Evolutionary conservation across 1,140 invertebrate species (phyloP), one percentile per base, ranked within the genome.

Genomic region (Schlechtendalia chinensis): DNA sequence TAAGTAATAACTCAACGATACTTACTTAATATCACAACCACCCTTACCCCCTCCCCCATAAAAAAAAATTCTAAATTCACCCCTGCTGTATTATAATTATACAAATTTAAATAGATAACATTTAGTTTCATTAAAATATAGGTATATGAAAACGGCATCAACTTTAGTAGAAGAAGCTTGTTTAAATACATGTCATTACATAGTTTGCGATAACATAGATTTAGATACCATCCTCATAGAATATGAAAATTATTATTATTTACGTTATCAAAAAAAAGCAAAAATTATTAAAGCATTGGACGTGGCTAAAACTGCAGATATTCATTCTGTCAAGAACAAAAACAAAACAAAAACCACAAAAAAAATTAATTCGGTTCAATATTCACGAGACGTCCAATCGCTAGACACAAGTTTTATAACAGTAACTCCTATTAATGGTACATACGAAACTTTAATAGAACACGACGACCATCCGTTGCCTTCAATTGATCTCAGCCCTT

Each of bases 171-270:
- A 86, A 86, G 95, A 96, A 86, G 92, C 93, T 1, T 88, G 90
- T 24, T 87, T 95, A 29, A 84, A 88, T 1, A 85, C 89, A 1
- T 88, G 90, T 47, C 89, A 91, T 56, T 91, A 91, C 86, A 87
- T 91, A 84, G 88, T 97, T 1, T 97, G 96, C 86, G 96, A 98
- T 83, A 97, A 97, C 83, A 91, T 97, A 79, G 94, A 97, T 85
- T 86, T 98, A 82, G 91, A 93, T 77, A 92, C 91, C 22, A 93
- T 98, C 81, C 86, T 97, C 63, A 89, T 94, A 86, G 95, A 97
- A 83, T 98, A 94, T 85, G 92, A 92, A 82, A 92, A 91, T 72
- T 97, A 94, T 87, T 96, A 95, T 86, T 90, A 91, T 83, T 87
- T 93, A 24, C 91, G 94, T 83, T 97, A 95, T 86, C 91, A 93